Evolutionary conservation across 2,113 vertebrate genomes (phyloP).

Genomic region (Noctilio leporinus): DNA sequence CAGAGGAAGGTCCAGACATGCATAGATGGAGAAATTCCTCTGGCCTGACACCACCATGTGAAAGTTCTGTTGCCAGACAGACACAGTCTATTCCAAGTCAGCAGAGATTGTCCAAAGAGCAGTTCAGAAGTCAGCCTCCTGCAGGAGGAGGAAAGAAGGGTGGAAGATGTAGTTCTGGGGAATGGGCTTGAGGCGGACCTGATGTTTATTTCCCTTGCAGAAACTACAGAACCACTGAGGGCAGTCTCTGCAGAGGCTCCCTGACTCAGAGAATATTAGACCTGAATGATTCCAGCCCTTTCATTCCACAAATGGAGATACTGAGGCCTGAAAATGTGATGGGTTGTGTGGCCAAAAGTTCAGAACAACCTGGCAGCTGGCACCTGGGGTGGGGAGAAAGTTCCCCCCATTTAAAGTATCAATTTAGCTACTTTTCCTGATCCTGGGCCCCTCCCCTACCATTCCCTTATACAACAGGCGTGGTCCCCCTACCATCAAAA

Average conservation of each 20-base stretch:
- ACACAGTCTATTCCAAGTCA: background rate
- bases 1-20: too few relatives aligned
- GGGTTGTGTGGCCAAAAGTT: background rate
- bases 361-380: background rate
- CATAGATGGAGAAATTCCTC: too few relatives aligned
- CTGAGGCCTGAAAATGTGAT: background rate
- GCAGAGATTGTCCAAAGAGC: background rate
- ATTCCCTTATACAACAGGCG: background rate
- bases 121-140: background rate
- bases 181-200: rapidly evolving
- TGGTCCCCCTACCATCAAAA: rapidly evolving
- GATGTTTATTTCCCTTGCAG: background rate
- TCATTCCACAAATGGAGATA: background rate
- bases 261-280: background rate
- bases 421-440: background rate
- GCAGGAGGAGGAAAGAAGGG: background rate
- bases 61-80: background rate
- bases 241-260: background rate
- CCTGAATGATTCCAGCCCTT: background rate
- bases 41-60: too few relatives aligned
- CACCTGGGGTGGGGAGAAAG: background rate
- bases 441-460: background rate
- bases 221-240: background rate
- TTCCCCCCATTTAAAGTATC: background rate
- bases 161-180: rapidly evolving